phyloP scores from a whole-genome alignment of 2,113 vertebrate genomes.

The Lepus timidus region DNA sequence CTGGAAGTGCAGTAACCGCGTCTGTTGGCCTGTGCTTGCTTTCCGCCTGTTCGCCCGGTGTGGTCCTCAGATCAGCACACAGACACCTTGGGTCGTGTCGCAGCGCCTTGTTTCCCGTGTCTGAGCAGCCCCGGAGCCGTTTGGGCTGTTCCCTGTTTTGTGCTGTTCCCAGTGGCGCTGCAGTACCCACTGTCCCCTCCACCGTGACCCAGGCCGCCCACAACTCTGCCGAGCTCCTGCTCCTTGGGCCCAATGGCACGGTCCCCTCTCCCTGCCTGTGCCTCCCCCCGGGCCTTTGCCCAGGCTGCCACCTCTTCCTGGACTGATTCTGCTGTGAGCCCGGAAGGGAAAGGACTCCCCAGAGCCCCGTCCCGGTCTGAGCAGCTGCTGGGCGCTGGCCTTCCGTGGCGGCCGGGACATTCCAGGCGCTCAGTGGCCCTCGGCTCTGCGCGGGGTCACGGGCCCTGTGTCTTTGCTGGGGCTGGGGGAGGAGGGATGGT shows the following conservation, averaged over 20 bases:
- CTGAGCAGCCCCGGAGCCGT: background rate
- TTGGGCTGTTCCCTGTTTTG: background rate
- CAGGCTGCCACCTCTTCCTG: background rate
- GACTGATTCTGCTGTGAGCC: background rate
- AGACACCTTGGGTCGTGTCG: background rate
- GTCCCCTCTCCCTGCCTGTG: background rate
- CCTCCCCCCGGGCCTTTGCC: background rate
- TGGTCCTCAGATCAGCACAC: background rate
- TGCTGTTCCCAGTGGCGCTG: fast-evolving
- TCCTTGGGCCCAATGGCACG: background rate
- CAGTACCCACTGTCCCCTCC: background rate
- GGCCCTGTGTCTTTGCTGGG: background rate
- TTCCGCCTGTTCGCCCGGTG: fast-evolving
- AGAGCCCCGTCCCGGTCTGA: background rate
- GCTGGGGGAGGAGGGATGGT: constrained; percentile 1
- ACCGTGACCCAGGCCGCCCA: background rate
- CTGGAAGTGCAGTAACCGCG: fast-evolving
- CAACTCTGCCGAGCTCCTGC: fast-evolving
- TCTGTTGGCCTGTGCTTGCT: background rate
- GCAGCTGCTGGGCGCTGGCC: no score
- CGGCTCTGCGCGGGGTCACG: constrained; percentile 59
- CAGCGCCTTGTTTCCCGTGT: background rate
- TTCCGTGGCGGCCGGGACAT: constrained; percentile 12
- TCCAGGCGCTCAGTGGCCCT: constrained; percentile 75
- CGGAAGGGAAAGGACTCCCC: background rate